Conservation (phyloP, 2,888 invertebrate genomes). For the Drosophila gaucha region DNA sequence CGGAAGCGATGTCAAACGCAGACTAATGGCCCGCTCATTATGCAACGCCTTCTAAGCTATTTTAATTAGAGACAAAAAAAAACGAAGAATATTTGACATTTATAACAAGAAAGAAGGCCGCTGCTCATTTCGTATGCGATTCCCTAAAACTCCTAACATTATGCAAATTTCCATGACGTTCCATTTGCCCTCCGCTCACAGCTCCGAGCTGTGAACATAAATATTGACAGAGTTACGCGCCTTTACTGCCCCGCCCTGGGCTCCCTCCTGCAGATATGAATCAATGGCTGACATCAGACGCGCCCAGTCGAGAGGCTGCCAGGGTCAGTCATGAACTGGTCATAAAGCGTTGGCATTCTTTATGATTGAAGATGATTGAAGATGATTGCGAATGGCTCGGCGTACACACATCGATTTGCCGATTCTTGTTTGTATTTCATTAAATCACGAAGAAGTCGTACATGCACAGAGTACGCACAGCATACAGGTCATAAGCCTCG, state of each 20-base stretch:
- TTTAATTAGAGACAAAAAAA: conserved; percentile 56
- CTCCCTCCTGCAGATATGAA: not conserved
- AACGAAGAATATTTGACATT: conserved; percentile 42
- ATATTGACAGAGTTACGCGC: conserved; percentile 58
- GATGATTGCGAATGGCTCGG: conserved; percentile 35
- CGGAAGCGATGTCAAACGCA: conserved; percentile 2
- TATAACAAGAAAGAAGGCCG: conserved; percentile 18
- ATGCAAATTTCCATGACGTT: conserved; percentile 61
- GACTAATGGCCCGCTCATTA: conserved; percentile 50
- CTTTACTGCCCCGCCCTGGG: not conserved
- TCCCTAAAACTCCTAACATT: conserved; percentile 24
- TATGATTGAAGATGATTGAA: conserved; percentile 62
- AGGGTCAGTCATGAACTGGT: conserved; percentile 28
- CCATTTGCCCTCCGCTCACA: conserved; percentile 37
- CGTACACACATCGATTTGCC: conserved; percentile 22
- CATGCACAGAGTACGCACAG: not conserved
- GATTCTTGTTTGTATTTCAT: conserved; percentile 23
- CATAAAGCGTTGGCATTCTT: conserved; percentile 33
- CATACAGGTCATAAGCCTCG: not conserved
- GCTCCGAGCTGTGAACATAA: conserved; percentile 37
- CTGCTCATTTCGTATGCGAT: conserved; percentile 47
- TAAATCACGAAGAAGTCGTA: conserved; percentile 9
- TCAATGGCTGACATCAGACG: conserved; percentile 18
- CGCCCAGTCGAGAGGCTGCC: not conserved
- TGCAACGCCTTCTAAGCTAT: conserved; percentile 31